phyloP scores from a whole-genome alignment of 2,797 vertebrate species.

The Karalla daura region DNA sequence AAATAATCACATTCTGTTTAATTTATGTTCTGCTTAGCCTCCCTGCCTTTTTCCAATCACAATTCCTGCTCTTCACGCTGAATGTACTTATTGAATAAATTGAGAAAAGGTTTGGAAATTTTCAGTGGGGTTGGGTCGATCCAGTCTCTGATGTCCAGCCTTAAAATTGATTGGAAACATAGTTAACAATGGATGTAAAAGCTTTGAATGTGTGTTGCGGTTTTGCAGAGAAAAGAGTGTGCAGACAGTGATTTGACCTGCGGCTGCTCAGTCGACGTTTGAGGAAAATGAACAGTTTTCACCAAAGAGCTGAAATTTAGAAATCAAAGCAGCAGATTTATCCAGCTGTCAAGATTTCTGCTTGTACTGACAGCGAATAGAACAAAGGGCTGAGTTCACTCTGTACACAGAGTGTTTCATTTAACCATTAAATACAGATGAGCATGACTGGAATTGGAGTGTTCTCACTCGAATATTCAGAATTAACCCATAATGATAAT shows the following conservation, averaged over 20 bases:
- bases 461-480: slow-evolving; percentile 30
- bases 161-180: slow-evolving; percentile 7
- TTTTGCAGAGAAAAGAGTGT: background rate
- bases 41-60: too few species aligned
- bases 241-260: slow-evolving; percentile 13
- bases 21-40: too few species aligned
- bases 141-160: slow-evolving; percentile 20
- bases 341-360: slow-evolving; percentile 7
- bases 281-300: slow-evolving; percentile 6
- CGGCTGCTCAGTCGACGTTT: slow-evolving; percentile 11
- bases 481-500: slow-evolving; percentile 30
- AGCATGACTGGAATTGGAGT: slow-evolving; percentile 12
- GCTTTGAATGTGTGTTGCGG: background rate
- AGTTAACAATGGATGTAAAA: slow-evolving; percentile 21
- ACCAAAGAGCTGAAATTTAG: background rate
- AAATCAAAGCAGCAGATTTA: slow-evolving; percentile 8
- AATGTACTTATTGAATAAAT: background rate
- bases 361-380: slow-evolving; percentile 4
- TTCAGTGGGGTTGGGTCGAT: slow-evolving; percentile 6
- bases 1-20: too few species aligned
- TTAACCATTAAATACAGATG: slow-evolving; percentile 14
- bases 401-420: background rate
- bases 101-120: background rate
- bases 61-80: slow-evolving; percentile 3
- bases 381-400: slow-evolving; percentile 18